Percentiles rank a stretch among this genome's conserved stretches.
phyloP scores from a whole-genome alignment of 2,888 invertebrate species.

The Parthenolecanium corni region DNA sequence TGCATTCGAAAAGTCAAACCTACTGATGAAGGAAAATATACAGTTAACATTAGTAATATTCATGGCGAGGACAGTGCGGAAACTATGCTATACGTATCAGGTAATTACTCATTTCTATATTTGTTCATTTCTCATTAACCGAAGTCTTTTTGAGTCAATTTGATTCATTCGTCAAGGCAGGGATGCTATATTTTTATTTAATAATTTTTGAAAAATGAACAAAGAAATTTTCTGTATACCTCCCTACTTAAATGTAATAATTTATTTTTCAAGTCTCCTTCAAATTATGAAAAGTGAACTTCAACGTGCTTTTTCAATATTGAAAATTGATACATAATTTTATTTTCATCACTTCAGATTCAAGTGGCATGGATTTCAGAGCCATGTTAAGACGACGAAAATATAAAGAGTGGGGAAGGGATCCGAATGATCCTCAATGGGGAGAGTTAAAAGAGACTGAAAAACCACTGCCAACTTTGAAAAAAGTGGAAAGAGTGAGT shows the following conservation, averaged over 20 bases:
- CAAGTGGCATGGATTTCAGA: constrained; percentile 98
- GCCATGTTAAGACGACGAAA: constrained; percentile 93
- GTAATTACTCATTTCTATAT: constrained; percentile 42
- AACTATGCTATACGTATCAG: constrained; percentile 91
- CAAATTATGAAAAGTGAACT: background rate
- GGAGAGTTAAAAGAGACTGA: constrained; percentile 85
- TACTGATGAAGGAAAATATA: constrained; percentile 94
- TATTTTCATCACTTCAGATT: no score
- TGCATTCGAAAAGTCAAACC: constrained; percentile 93
- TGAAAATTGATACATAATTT: no score
- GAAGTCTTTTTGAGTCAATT: no score
- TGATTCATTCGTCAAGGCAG: no score
- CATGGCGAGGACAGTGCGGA: constrained; percentile 94
- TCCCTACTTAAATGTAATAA: background rate
- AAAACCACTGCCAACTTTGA: constrained; percentile 71
- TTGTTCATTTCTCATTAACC: no score
- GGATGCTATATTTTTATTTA: no score
- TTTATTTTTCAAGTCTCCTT: background rate
- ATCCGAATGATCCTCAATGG: constrained; percentile 85
- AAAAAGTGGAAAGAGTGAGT: constrained; percentile 88
- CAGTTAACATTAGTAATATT: constrained; percentile 78
- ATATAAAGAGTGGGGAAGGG: constrained; percentile 85
- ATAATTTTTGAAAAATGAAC: no score
- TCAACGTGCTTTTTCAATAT: background rate
- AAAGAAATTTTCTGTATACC: no score